Base-by-base conservation (phyloP, 2,113 vertebrate genomes). In the Epinephelus fuscoguttatus region DNA sequence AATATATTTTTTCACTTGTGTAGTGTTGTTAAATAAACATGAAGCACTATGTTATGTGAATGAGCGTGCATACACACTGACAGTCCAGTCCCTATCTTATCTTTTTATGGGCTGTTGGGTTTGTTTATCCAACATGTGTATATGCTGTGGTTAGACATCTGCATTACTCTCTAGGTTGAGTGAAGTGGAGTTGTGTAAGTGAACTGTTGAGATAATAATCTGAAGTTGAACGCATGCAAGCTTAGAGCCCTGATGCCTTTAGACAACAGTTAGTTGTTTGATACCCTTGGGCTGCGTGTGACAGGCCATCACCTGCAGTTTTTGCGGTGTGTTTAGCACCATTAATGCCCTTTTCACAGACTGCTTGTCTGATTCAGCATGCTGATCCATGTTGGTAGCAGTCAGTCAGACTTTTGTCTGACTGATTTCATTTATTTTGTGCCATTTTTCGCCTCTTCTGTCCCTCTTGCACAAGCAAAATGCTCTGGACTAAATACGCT, bases 111-210 rank as follows among this genome's bases (percentile, higher is more conserved):
- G 25, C 72, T 49, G 57, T n/a, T 49, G 37, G 64, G 18, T 61
- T 33, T 25, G 5, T 50, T 42, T 70, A 55, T 49, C 45, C 14
- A 6, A 78, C 75, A 23, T 78, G 30, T 61, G 47, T 78, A 27
- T 70, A 30, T 12, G 33, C 27, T 27, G 25, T 12, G 37, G 37
- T 21, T 0, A 49, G 7, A 56, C 33, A 33, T 69, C n/a, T 30
- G 47, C 19, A 42, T 62, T 1, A 25, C 55, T 27, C 11, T 12
- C 15, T 37, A 18, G 8, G 13, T 12, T 47, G 17, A 56, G 4
- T 10, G 12, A 1, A 21, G 37, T 56, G 50, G 4, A 8, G 17
- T 33, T n/a, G 30, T 14, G 12, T 14, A 1, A 21, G 37, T 56
- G 50, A 19, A 17, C 9, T 56, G 10, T 42, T 33, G 37, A 30